Evolutionary conservation across 2,888 invertebrate species (phyloP), one percentile per base, ranked within the genome.

Genomic region (Leptopilina drosophilae): DNA sequence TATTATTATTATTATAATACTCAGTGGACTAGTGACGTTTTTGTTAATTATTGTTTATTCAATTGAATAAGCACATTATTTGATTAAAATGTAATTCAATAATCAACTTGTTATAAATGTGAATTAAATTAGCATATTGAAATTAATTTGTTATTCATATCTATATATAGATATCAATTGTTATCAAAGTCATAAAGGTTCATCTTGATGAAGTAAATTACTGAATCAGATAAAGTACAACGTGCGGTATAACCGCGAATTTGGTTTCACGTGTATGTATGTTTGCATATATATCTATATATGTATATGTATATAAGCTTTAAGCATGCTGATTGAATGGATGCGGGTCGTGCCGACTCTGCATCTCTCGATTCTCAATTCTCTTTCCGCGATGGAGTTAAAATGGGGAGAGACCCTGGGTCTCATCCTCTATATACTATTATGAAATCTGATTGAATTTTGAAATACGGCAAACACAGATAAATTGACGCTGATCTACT

Each of bases 331-430:
- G 89, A 89, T 89, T 89, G 89, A 87, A 88, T 85, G 86, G 86
- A 88, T 89, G 88, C 88, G 88, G 89, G 89, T 83, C 81, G 77
- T 84, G 87, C 86, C 79, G 81, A 86, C 87, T 87, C 85, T 84
- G 88, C 89, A 86, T 84, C 81, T 84, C 84, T 69, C 62, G 73
- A 59, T 73, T 73, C 73, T 73, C 73, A 73, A 73, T 73, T 73
- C 73, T 73, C 56, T 56, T 56, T 56, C 73, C 73, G 73, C 73
- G 73, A 56, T 73, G n/a, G 56, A 73, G 73, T 59, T 73, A 59
- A 73, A 73, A 73, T 40, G 56, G 73, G 73, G 33, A 46, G 46
- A 49, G 49, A 12, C 42, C 69, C 53, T 5, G 56, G 73, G 49
- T 49, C 56, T 56, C 73, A 73, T 56, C 64, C 64, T 65, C 64